Base-by-base conservation (phyloP, 1,140 invertebrate genomes). In the Aphelinus certus region DNA sequence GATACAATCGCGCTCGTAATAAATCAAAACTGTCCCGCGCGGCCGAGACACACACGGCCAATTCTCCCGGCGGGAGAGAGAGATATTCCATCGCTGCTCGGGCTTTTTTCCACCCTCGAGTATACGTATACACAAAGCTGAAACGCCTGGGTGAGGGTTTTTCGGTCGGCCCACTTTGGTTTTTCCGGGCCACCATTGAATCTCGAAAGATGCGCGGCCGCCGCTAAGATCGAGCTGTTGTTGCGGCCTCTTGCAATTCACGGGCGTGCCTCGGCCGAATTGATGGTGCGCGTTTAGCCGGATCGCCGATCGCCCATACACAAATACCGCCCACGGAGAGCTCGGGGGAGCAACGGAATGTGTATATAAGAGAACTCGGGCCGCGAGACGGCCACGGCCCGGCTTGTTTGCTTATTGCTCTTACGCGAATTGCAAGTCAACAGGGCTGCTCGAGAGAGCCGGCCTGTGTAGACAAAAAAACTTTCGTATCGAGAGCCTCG, bases 221-320 rank as follows among this genome's bases (percentile, higher is more conserved):
- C 26, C 26, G 26, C 26, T 26, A 26, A 26, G 26, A 26, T 26
- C 26, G 26, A 26, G 26, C 26, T 26, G 26, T 26, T 26, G 26
- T 26, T 73, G 73, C 53, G 57, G 78, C 51, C 71, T 77, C 61
- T 58, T 55, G 73, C 66, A 65, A 76, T 79, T 73, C 72, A 55
- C 68, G 26, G 26, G 26, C 26, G 26, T 26, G 26, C 26, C 26
- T 26, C 26, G 0, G 26, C 64, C 72, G 79, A 83, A 83, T 84
- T 84, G 84, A 85, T 84, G 77, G 79, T 76, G 45, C 72, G 70
- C 80, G 81, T 83, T 83, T 82, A 80, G 76, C 60, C 55, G 74
- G 70, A 84, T 83, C 79, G 80, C 75, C 69, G 79, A 82, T 81
- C 73, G 55, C 65, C 26, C 26, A 26, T 26, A 26, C 26, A 26